Percentiles rank a stretch among this genome's conserved stretches.
These are phyloP conservation scores for Pogona vitticeps DNA, from an alignment of 2,113 vertebrate genomes.

Conservation along the genomic window DNA sequence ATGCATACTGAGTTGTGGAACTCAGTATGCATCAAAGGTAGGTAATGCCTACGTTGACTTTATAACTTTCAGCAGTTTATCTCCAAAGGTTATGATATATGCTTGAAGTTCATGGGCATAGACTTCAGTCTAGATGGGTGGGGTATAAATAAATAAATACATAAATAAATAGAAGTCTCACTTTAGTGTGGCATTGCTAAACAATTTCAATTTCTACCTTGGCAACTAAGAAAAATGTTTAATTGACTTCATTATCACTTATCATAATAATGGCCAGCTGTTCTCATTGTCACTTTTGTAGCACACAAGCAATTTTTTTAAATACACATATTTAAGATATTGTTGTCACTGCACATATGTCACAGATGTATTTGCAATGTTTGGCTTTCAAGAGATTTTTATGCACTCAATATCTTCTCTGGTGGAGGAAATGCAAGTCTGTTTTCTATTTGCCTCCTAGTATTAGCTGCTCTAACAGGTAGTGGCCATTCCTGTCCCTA, in stretches of 20 bases:
- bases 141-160: no score
- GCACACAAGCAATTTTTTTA: not conserved
- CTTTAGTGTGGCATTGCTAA: not conserved
- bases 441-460: not conserved
- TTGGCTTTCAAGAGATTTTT: not conserved
- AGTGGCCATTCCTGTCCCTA: not conserved
- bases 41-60: no score
- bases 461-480: not conserved
- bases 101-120: no score
- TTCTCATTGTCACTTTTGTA: not conserved
- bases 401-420: not conserved
- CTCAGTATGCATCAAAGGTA: no score
- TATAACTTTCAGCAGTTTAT: no score
- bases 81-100: no score
- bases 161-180: no score
- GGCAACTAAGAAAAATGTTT: not conserved
- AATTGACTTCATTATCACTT: not conserved
- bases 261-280: not conserved
- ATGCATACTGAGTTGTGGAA: no score
- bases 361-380: not conserved
- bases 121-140: no score
- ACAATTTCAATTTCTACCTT: not conserved
- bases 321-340: not conserved
- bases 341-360: not conserved
- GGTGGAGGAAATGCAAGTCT: not conserved